Percentiles rank a stretch among this genome's conserved stretches.
Evolutionary conservation across 2,888 invertebrate species (phyloP).

Genomic region (Pachliopta kotzebuea): DNA sequence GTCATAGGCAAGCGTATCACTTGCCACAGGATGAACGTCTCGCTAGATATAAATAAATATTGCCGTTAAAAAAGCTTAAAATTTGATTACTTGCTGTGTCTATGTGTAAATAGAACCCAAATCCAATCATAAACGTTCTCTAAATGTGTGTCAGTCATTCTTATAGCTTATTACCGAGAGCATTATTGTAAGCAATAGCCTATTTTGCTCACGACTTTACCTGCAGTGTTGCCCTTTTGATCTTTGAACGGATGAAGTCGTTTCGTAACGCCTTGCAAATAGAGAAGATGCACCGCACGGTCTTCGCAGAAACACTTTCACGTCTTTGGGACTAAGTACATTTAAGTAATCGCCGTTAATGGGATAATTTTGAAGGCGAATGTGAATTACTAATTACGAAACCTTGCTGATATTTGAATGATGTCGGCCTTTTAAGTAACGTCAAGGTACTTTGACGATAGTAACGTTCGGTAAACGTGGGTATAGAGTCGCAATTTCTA

Average conservation of each 20-base stretch:
- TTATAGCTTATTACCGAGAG: slow-evolving; percentile 14
- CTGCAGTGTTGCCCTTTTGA: slow-evolving; percentile 52
- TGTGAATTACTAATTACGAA: slow-evolving; percentile 18
- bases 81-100: no score
- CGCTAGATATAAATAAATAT: no score
- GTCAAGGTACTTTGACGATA: slow-evolving; percentile 4
- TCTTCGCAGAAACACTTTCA: slow-evolving; percentile 71
- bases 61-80: no score
- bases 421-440: slow-evolving; percentile 9
- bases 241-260: slow-evolving; percentile 57
- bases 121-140: neutral
- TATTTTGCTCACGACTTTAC: slow-evolving; percentile 38
- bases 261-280: slow-evolving; percentile 68
- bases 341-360: slow-evolving; percentile 10
- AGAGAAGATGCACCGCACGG: slow-evolving; percentile 55
- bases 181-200: slow-evolving; percentile 28
- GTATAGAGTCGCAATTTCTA: slow-evolving; percentile 4
- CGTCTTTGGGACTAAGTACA: slow-evolving; percentile 42
- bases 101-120: no score
- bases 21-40: no score
- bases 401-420: slow-evolving; percentile 8
- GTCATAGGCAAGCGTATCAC: no score
- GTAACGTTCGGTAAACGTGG: neutral
- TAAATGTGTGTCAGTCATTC: slow-evolving; percentile 18
- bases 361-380: slow-evolving; percentile 12